Conservation (phyloP, 2,888 invertebrate genomes). For the Hypomecis punctinalis region DNA sequence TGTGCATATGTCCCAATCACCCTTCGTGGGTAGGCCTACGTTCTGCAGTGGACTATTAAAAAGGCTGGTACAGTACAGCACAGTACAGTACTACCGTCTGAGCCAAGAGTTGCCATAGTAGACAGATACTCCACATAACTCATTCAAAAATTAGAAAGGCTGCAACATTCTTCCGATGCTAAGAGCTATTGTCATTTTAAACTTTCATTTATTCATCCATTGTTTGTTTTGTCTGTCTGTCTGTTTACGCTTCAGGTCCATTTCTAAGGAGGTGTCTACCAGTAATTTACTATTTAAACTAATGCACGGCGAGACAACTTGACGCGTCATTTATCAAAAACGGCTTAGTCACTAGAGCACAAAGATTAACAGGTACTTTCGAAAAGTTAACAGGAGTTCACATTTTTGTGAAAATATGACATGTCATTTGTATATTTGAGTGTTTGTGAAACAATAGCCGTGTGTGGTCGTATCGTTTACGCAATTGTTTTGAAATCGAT, state of each 20-base stretch:
- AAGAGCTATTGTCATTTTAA: neutral
- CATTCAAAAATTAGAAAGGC: conserved; percentile 9
- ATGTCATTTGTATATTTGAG: conserved; percentile 19
- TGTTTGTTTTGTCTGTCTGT: conserved; percentile 29
- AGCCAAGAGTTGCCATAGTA: no score
- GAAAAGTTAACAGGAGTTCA: conserved; percentile 21
- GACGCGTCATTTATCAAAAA: conserved; percentile 41
- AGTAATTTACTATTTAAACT: conserved; percentile 32
- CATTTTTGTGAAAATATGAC: conserved; percentile 13
- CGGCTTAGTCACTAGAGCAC: conserved; percentile 25
- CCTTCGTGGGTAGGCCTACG: no score
- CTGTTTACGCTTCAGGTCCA: conserved; percentile 18
- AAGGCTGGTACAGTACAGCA: no score
- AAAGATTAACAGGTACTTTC: conserved; percentile 15
- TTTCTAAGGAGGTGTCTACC: conserved; percentile 29
- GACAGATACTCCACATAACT: neutral
- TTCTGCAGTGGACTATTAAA: no score
- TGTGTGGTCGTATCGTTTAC: conserved; percentile 8
- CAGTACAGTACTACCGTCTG: no score
- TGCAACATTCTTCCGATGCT: neutral
- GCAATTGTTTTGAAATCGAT: neutral
- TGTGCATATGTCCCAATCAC: no score
- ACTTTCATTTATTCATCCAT: conserved; percentile 16
- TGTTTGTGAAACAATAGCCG: conserved; percentile 2
- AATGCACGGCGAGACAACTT: conserved; percentile 29